Percentiles rank a stretch among this genome's conserved stretches.
Conservation (phyloP, 2,797 vertebrate genomes). For the Sebastes oblongus region DNA sequence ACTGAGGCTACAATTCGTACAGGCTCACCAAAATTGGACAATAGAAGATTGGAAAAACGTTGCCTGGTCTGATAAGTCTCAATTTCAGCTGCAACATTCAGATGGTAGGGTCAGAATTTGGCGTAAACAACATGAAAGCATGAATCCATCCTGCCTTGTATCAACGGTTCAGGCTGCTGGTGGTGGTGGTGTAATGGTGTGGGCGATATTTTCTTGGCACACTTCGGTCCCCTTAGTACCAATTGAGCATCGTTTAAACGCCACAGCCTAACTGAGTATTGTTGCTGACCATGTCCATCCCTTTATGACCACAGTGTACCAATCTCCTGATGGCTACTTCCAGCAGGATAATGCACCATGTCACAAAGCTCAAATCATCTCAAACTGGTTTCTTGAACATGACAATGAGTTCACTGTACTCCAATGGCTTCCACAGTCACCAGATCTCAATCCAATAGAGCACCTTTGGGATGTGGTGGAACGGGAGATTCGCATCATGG, state of each 20-base stretch:
- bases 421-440: too few relatives aligned
- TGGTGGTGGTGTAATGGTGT: neutral
- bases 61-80: neutral
- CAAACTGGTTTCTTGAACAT: neutral
- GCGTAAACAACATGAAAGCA: conserved; percentile 43
- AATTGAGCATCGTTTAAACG: neutral
- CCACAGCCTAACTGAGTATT: neutral
- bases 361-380: conserved; percentile 9
- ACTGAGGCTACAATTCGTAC: too few relatives aligned
- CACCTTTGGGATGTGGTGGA: conserved; percentile 37
- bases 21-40: too few relatives aligned
- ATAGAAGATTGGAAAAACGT: too few relatives aligned
- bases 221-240: neutral
- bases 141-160: conserved; percentile 35
- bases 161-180: neutral
- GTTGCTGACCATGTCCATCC: neutral
- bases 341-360: conserved; percentile 35
- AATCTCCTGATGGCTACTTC: conserved; percentile 56
- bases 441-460: conserved; percentile 9
- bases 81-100: conserved; percentile 28
- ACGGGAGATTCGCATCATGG: conserved; percentile 50
- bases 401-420: neutral
- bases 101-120: conserved; percentile 45
- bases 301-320: conserved; percentile 29
- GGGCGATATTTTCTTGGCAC: neutral